These are phyloP conservation scores for Meganola albula DNA, from an alignment of 2,888 invertebrate species.

Conservation along the genomic window DNA sequence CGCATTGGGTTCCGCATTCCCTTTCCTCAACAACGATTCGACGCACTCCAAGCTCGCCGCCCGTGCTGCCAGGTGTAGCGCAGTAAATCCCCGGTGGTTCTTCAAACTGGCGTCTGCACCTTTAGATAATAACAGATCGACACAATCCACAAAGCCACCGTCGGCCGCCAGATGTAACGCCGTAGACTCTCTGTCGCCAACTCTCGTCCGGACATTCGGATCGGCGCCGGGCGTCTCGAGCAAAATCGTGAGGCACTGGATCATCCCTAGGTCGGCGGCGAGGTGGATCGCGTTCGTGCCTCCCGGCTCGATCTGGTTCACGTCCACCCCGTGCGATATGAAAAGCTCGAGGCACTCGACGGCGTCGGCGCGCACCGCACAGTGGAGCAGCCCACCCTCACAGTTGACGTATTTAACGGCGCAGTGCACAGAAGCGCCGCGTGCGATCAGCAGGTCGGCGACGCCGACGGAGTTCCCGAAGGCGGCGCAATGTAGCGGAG, in stretches of 20 bases:
- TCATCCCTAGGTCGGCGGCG: slow-evolving; percentile 87
- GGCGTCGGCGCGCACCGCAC: slow-evolving; percentile 90
- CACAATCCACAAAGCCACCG: slow-evolving; percentile 89
- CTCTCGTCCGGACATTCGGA: slow-evolving; percentile 82
- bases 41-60: slow-evolving; percentile 89
- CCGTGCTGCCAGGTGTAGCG: slow-evolving; percentile 89
- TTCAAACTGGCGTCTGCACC: slow-evolving; percentile 86
- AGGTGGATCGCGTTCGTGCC: slow-evolving; percentile 89
- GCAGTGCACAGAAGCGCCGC: slow-evolving; percentile 82
- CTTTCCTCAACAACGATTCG: slow-evolving; percentile 84
- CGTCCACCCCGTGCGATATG: slow-evolving; percentile 84
- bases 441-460: slow-evolving; percentile 85
- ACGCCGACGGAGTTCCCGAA: slow-evolving; percentile 91
- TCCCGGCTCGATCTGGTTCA: slow-evolving; percentile 85
- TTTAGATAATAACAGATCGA: slow-evolving; percentile 83
- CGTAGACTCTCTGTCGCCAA: slow-evolving; percentile 85
- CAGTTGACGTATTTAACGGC: slow-evolving; percentile 81
- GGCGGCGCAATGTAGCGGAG: slow-evolving; percentile 92
- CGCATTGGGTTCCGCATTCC: slow-evolving; percentile 86
- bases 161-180: slow-evolving; percentile 92
- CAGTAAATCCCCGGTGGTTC: slow-evolving; percentile 89
- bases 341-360: slow-evolving; percentile 88
- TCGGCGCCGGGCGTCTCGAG: slow-evolving; percentile 84
- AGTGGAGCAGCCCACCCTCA: slow-evolving; percentile 88
- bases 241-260: slow-evolving; percentile 85